Conservation (phyloP, 2,113 vertebrate genomes). For the Brienomyrus brachyistius region DNA sequence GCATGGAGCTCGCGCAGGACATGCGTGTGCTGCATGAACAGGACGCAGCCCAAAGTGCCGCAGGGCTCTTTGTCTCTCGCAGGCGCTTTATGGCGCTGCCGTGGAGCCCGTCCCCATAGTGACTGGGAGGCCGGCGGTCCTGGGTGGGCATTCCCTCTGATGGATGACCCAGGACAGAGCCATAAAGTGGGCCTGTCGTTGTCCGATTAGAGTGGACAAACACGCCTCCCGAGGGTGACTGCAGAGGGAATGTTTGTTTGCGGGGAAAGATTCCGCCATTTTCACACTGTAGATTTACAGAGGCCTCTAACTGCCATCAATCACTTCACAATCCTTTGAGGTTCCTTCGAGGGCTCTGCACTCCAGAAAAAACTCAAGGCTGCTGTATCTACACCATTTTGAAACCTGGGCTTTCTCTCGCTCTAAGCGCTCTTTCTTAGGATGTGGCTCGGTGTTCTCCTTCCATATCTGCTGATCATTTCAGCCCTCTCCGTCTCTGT, state of each 20-base stretch:
- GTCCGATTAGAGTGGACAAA: conserved; percentile 67
- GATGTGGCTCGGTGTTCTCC: background rate
- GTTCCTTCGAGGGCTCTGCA: background rate
- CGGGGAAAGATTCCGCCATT: conserved; percentile 39
- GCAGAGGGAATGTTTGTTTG: conserved; percentile 43
- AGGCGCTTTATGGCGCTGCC: conserved; percentile 56
- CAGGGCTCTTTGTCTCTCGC: conserved; percentile 27
- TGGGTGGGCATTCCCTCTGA: conserved; percentile 50
- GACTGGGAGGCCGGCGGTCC: conserved; percentile 57
- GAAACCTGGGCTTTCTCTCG: background rate
- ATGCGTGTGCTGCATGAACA: too few relatives aligned
- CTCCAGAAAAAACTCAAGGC: background rate
- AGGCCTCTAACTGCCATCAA: background rate
- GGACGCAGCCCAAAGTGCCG: background rate
- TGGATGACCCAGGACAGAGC: conserved; percentile 56
- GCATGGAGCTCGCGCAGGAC: background rate
- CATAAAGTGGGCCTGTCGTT: conserved; percentile 66
- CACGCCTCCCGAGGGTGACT: conserved; percentile 37
- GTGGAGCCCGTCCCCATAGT: conserved; percentile 60
- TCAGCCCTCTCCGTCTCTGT: background rate
- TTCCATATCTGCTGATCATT: background rate
- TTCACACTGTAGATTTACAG: conserved; percentile 26
- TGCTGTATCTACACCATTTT: background rate
- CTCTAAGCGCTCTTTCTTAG: background rate
- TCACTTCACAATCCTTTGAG: background rate